A percentile compares a stretch with the other conserved stretches of the same genome.
phyloP scores from a whole-genome alignment of 2,797 vertebrate species.

The Brachyalestes nurse region DNA sequence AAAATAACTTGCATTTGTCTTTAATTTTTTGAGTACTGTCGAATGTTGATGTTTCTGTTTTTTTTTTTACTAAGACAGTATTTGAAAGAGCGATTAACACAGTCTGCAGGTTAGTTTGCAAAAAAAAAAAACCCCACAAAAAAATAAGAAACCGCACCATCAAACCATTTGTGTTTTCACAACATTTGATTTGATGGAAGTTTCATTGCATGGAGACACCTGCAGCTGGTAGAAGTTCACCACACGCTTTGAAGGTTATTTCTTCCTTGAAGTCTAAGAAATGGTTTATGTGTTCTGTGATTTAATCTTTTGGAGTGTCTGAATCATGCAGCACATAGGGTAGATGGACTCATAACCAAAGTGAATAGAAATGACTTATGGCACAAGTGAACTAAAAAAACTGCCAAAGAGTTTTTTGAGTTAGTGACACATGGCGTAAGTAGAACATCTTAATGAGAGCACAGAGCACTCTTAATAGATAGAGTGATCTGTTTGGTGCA shows the following conservation, averaged over 20 bases:
- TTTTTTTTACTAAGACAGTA: constrained; percentile 30
- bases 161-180: constrained; percentile 6
- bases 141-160: background rate
- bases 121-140: constrained; percentile 5
- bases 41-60: background rate
- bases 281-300: constrained; percentile 66
- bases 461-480: background rate
- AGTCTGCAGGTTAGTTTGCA: constrained; percentile 41
- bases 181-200: constrained; percentile 15
- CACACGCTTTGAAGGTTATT: constrained; percentile 77
- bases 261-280: constrained; percentile 86
- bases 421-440: background rate
- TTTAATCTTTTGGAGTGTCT: constrained; percentile 81
- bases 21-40: constrained; percentile 20
- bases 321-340: constrained; percentile 84
- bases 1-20: constrained; percentile 54
- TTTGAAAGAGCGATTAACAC: constrained; percentile 26
- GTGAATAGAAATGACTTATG: constrained; percentile 43
- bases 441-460: background rate
- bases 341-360: constrained; percentile 63
- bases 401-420: constrained; percentile 46
- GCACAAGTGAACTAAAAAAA: constrained; percentile 41
- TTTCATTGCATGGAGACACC: constrained; percentile 38
- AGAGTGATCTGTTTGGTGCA: constrained; percentile 1
- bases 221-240: constrained; percentile 42